Conservation (phyloP, 2,888 invertebrate genomes). For the Melanophora roralis region DNA sequence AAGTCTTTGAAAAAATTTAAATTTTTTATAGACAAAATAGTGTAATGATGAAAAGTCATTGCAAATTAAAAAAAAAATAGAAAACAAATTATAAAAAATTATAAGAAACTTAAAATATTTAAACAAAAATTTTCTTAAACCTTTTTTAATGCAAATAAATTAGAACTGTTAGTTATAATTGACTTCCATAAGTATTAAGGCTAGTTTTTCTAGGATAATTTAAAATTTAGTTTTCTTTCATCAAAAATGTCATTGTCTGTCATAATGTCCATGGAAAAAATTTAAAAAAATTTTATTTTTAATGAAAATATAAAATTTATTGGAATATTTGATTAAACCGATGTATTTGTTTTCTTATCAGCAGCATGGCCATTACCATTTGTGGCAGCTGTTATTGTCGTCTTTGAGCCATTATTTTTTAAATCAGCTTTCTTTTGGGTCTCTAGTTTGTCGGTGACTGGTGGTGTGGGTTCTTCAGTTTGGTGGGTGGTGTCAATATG, state of each 20-base stretch:
- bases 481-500: constrained; percentile 76
- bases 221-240: background rate
- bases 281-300: constrained; percentile 29
- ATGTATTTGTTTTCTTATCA: constrained; percentile 75
- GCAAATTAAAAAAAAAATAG: no score
- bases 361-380: constrained; percentile 69
- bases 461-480: constrained; percentile 75
- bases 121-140: no score
- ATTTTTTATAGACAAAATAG: no score
- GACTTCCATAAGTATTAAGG: no score
- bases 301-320: constrained; percentile 59
- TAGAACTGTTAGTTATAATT: no score
- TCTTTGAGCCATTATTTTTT: constrained; percentile 70
- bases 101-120: no score
- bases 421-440: constrained; percentile 75
- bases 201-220: background rate
- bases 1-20: no score
- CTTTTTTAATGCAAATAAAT: no score
- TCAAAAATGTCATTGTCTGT: constrained; percentile 45
- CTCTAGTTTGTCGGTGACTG: constrained; percentile 76
- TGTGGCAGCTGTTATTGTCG: constrained; percentile 58
- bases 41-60: no score
- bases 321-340: constrained; percentile 65
- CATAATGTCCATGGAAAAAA: constrained; percentile 58
- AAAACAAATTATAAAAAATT: no score